Evolutionary conservation across 2,888 invertebrate species (phyloP), one percentile per base, ranked within the genome.

Genomic region (Lithosia quadra): DNA sequence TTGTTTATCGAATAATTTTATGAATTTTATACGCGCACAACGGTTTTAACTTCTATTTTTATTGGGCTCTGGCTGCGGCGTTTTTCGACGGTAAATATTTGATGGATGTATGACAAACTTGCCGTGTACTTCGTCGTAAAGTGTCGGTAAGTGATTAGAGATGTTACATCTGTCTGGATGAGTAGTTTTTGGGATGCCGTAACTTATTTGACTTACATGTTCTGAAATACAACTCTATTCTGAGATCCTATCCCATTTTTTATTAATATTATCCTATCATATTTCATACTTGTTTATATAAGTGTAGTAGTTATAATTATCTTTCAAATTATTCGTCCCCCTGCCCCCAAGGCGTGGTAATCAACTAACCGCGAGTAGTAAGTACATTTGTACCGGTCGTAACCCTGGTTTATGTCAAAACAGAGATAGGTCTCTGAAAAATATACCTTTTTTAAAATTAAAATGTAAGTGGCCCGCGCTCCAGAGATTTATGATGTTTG

Each of bases 401-500:
- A 72, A 68, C 73, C 71, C 69, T 68, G 73, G 70, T 75, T 77
- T 71, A 80, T 65, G 76, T 80, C 83, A 83, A 82, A 82, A 79
- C 80, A 79, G 73, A 83, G 83, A 83, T 82, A 81, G 65, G 65
- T 64, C 63, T 67, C 63, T 74, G 65, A 73, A 75, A 78, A 79
- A 75, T 75, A 83, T 72, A 81, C 74, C 75, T 77, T 84, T 84
- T 83, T 74, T 73, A 18, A 81, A 84, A 83, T 82, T 84, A 84
- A 84, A 84, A 84, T 80, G 77, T 80, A 80, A 83, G 79, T 78
- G 78, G 74, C 67, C 58, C 61, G 53, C 62, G 63, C 60, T 67
- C 61, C 68, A 68, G 71, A 77, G 84, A 85, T 85, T 84, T 85
- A 84, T 78, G 76, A 75, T 75, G 76, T 82, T 83, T 84, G 76